Evolutionary conservation across 2,888 invertebrate genomes (phyloP).

Genomic region (Phoronis australis): DNA sequence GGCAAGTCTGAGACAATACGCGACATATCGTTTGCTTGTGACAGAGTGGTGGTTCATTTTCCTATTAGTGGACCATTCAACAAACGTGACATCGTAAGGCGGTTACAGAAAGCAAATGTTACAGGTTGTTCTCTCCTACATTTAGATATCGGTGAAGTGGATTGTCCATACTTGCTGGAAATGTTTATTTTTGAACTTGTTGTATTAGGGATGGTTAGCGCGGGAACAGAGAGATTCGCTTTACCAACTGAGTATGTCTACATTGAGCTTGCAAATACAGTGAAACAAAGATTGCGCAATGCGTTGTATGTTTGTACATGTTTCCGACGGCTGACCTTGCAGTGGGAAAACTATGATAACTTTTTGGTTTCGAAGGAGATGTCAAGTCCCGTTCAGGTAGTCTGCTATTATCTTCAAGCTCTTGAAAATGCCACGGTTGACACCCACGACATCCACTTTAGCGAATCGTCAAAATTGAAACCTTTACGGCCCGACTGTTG

Average conservation of each 20-base stretch:
- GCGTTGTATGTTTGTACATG: conserved; percentile 18
- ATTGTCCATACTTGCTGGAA: conserved; percentile 18
- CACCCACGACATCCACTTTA: conserved; percentile 14
- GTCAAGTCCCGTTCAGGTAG: conserved; percentile 25
- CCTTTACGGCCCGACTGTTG: conserved; percentile 15
- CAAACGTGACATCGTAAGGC: conserved; percentile 11
- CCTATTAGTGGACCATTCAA: conserved; percentile 22
- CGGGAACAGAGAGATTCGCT: conserved; percentile 10
- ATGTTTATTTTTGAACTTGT: conserved; percentile 24
- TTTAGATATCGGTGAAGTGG: conserved; percentile 21
- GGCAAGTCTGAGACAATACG: conserved; percentile 7
- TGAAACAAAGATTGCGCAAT: conserved; percentile 18
- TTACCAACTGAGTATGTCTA: conserved; percentile 13
- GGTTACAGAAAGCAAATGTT: conserved; percentile 10
- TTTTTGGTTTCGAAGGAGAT: conserved; percentile 18
- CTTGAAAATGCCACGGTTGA: conserved; percentile 14
- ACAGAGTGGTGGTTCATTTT: conserved; percentile 10
- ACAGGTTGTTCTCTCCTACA: conserved; percentile 16
- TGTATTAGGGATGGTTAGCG: conserved; percentile 15
- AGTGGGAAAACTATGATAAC: conserved; percentile 14
- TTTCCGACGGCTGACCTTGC: conserved; percentile 16
- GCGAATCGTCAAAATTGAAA: conserved; percentile 1
- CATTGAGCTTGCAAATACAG: conserved; percentile 25
- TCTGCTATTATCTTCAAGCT: conserved; percentile 19
- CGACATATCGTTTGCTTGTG: not conserved